A percentile compares a stretch with the other conserved stretches of the same genome.
These are phyloP conservation scores for Hydropsyche tenuis DNA, from an alignment of 1,140 invertebrate genomes.

Conservation along the genomic window DNA sequence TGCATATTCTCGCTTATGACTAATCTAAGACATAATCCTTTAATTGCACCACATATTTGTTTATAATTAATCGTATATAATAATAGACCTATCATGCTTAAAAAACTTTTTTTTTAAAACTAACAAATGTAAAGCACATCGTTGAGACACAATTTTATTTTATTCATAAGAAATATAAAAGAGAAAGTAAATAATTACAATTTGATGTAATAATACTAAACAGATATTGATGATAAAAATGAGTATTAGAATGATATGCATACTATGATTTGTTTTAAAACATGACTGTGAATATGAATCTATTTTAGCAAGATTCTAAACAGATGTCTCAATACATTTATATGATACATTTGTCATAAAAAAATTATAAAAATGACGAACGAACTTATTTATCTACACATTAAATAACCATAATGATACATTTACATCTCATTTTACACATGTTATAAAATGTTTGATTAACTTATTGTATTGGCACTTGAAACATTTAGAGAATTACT, in stretches of 20 bases:
- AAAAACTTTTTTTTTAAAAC: conserved; percentile 12
- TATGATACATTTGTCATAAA: neutral
- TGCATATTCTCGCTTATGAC: neutral
- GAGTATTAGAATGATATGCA: neutral
- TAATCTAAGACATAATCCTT: neutral
- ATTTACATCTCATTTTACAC: conserved; percentile 44
- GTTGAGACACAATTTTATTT: conserved; percentile 30
- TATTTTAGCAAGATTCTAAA: conserved; percentile 5
- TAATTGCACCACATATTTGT: conserved; percentile 34
- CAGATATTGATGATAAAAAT: neutral
- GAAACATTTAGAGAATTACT: conserved; percentile 51
- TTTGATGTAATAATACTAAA: neutral
- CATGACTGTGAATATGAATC: neutral
- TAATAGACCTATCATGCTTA: conserved; percentile 16
- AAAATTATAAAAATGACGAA: too few species aligned
- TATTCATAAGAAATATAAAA: conserved; percentile 21
- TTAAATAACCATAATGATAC: conserved; percentile 43
- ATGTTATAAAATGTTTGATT: conserved; percentile 45
- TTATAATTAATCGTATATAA: conserved; percentile 30
- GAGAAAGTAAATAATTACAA: conserved; percentile 11
- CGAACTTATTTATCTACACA: conserved; percentile 39
- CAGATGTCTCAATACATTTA: neutral
- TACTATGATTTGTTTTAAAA: conserved; percentile 20
- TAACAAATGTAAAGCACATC: conserved; percentile 38
- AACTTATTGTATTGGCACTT: conserved; percentile 50